Percentiles rank a stretch among this genome's conserved stretches.
These are phyloP conservation scores for Sphaeridia pumilis DNA, from an alignment of 2,888 invertebrate species.

Conservation along the genomic window DNA sequence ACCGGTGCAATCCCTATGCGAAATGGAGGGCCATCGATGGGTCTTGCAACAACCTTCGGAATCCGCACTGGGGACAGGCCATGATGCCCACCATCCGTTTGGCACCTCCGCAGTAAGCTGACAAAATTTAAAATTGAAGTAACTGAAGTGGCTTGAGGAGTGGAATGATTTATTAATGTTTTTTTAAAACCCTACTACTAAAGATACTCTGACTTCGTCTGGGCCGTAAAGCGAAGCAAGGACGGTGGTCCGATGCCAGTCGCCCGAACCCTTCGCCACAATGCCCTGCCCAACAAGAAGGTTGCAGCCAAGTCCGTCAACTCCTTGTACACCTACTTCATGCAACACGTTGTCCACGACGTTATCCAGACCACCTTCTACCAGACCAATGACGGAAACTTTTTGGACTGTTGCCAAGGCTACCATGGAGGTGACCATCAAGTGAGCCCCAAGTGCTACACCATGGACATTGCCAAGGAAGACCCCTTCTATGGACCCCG, in stretches of 20 bases:
- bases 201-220: conserved; percentile 19
- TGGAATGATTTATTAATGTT: too few relatives aligned
- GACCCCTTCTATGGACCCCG: conserved; percentile 26
- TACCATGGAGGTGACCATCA: conserved; percentile 28
- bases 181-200: too few relatives aligned
- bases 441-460: conserved; percentile 33
- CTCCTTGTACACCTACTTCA: conserved; percentile 22
- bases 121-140: too few relatives aligned
- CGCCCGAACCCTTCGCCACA: conserved; percentile 20
- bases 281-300: conserved; percentile 30
- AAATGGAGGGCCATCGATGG: conserved; percentile 32
- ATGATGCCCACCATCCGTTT: conserved; percentile 23
- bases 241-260: conserved; percentile 23
- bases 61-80: conserved; percentile 27
- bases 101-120: conserved; percentile 25
- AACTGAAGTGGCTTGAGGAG: too few relatives aligned
- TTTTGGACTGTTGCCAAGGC: conserved; percentile 34
- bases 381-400: conserved; percentile 28
- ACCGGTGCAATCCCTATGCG: conserved; percentile 26
- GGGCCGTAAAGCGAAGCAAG: conserved; percentile 10
- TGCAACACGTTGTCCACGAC: conserved; percentile 31
- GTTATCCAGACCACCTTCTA: conserved; percentile 28
- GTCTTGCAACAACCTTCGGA: conserved; percentile 31
- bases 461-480: conserved; percentile 21
- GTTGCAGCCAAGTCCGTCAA: conserved; percentile 25